Evolutionary conservation across 2,113 vertebrate species (phyloP), one percentile per base, ranked within the genome.

Genomic region (Pteropus alecto): DNA sequence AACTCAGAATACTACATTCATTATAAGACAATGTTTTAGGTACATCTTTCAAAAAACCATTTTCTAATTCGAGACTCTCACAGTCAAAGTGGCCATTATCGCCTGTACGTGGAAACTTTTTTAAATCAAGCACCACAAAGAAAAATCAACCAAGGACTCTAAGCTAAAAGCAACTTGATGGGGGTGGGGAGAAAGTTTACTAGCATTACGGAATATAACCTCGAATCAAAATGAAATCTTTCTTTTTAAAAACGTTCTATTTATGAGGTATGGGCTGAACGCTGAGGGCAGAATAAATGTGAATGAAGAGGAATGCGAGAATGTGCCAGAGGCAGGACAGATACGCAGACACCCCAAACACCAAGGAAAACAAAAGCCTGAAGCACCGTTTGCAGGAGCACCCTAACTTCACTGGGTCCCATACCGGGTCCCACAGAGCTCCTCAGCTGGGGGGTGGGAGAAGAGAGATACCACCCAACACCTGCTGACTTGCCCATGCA

Each of bases 1-100:
- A 90, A 46, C 13, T 74, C 14, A 54, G 63, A 67, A 81, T 22
- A 54, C 58, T 41, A 35, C n/a, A 46, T 81, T 56, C 54, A 82
- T 70, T 41, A 21, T 43, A 83, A 87, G 48, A 61, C 54, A 68
- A 24, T 15, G 13, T 51, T 65, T 48, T 67, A 79, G 68, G 58
- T 54, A 35, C 10, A 83, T 35, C 43, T 70, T 87, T 73, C 78
- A 58, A 30, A 65, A 89, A 90, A 51, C 43, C 35, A 41, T 41
- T 60, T 97, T 90, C 87, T 94, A 81, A 43, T 41, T 78, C 60
- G 88, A 84, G 60, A 90, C 19, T 58, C 41, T 56, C 46, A 58
- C 24, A 93, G 22, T 38, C 51, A 73, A 93, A 81, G n/a, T 67
- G 35, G 60, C 46, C 85, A 76, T 60, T 84, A 48, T 0, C 38